Evolutionary conservation across 2,888 invertebrate species (phyloP).

Genomic region (Magallana nippona): DNA sequence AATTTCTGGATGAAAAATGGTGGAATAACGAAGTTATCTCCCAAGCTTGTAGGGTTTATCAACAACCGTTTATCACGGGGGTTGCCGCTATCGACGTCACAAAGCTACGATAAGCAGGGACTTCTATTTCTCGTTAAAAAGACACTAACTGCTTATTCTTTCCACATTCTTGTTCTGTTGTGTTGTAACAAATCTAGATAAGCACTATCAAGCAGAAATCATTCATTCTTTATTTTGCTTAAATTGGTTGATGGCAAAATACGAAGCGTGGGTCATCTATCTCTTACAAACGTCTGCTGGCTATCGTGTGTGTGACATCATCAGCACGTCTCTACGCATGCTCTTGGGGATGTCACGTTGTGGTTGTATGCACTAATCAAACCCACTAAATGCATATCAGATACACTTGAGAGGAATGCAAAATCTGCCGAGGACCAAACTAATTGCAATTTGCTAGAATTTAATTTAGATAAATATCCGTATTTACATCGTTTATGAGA

Average conservation of each 20-base stretch:
- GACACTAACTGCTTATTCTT: not conserved
- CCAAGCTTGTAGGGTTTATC: constrained; percentile 16
- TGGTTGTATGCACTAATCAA: not conserved
- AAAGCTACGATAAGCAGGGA: not conserved
- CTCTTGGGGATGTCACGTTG: not conserved
- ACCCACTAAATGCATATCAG: not conserved
- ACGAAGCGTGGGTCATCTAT: not conserved
- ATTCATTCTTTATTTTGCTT: not conserved
- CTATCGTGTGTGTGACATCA: constrained; percentile 5
- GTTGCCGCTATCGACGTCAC: constrained; percentile 19
- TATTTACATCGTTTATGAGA: no score
- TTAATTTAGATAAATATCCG: no score
- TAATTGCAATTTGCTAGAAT: no score
- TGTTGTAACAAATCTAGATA: constrained; percentile 24
- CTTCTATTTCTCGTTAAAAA: constrained; percentile 14
- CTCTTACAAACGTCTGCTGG: not conserved
- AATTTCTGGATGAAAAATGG: constrained; percentile 24
- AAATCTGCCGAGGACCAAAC: no score
- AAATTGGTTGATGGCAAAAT: not conserved
- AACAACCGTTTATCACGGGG: constrained; percentile 16
- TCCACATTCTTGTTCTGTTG: constrained; percentile 11
- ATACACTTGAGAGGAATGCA: no score
- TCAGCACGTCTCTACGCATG: not conserved
- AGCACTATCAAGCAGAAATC: not conserved
- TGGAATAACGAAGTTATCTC: constrained; percentile 22